phyloP scores from a whole-genome alignment of 2,888 invertebrate genomes.

The Cartodere bifasciata region DNA sequence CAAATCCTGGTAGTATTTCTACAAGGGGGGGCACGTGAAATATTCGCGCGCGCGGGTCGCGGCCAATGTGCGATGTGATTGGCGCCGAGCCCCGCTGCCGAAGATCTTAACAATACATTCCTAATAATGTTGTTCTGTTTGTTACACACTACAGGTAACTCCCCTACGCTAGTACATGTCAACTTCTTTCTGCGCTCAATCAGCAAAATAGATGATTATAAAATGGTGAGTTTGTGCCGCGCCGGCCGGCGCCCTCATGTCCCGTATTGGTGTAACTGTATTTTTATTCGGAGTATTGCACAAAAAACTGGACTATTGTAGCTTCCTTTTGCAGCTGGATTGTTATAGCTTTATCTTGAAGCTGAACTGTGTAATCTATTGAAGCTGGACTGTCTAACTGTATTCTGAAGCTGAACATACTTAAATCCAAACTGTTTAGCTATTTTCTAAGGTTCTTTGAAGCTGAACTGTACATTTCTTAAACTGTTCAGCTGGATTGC shows the following conservation, averaged over 20 bases:
- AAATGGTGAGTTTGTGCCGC: conserved; percentile 99
- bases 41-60: conserved; percentile 29
- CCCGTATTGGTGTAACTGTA: conserved; percentile 36
- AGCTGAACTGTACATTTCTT: too few species aligned
- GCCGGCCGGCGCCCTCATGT: conserved; percentile 37
- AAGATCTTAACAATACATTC: conserved; percentile 10
- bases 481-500: too few species aligned
- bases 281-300: too few species aligned
- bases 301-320: too few species aligned
- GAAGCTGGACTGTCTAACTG: too few species aligned
- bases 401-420: too few species aligned
- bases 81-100: conserved; percentile 29
- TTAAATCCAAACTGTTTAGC: too few species aligned
- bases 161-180: conserved; percentile 79
- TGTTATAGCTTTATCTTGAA: too few species aligned
- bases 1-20: conserved; percentile 6
- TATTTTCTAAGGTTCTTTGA: too few species aligned
- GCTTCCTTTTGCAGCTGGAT: too few species aligned
- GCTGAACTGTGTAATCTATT: too few species aligned
- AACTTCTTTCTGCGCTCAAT: conserved; percentile 95
- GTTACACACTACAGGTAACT: conserved; percentile 48
- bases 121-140: conserved; percentile 2
- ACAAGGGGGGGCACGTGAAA: conserved; percentile 21
- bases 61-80: conserved; percentile 34
- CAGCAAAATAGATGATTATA: conserved; percentile 98